These are phyloP conservation scores for Bryconaethiops microstoma DNA, from an alignment of 2,797 vertebrate genomes.

Conservation along the genomic window DNA sequence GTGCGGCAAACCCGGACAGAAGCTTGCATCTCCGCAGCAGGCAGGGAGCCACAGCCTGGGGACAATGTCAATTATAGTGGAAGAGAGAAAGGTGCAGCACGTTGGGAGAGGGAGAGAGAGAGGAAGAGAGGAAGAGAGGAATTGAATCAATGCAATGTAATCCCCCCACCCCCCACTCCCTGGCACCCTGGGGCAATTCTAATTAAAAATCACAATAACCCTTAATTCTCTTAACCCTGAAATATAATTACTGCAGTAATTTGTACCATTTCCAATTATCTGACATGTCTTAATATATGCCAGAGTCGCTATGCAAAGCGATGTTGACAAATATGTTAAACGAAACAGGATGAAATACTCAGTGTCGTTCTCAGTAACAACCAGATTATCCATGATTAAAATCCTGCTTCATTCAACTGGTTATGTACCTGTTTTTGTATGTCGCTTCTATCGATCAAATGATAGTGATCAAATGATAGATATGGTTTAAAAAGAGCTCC, in stretches of 20 bases:
- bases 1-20: constrained; percentile 19
- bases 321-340: constrained; percentile 20
- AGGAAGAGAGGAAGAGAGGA: background rate
- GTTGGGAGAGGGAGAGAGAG: constrained; percentile 1
- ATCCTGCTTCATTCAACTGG: background rate
- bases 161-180: constrained; percentile 27
- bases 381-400: background rate
- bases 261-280: constrained; percentile 43
- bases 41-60: constrained; percentile 35
- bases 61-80: constrained; percentile 54
- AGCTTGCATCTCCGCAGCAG: constrained; percentile 28
- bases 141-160: constrained; percentile 55
- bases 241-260: constrained; percentile 54
- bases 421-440: background rate
- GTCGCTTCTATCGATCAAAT: background rate
- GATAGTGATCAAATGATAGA: background rate
- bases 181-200: constrained; percentile 37
- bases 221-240: constrained; percentile 55
- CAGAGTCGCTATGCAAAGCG: constrained; percentile 11
- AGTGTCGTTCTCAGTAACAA: background rate
- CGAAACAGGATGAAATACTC: background rate
- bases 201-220: constrained; percentile 62
- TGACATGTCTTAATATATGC: constrained; percentile 34
- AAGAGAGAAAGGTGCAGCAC: constrained; percentile 30
- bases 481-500: background rate